Percentiles rank a stretch among this genome's conserved stretches.
Conservation (phyloP, 2,113 vertebrate species). For the Gorsachius goisagi region DNA sequence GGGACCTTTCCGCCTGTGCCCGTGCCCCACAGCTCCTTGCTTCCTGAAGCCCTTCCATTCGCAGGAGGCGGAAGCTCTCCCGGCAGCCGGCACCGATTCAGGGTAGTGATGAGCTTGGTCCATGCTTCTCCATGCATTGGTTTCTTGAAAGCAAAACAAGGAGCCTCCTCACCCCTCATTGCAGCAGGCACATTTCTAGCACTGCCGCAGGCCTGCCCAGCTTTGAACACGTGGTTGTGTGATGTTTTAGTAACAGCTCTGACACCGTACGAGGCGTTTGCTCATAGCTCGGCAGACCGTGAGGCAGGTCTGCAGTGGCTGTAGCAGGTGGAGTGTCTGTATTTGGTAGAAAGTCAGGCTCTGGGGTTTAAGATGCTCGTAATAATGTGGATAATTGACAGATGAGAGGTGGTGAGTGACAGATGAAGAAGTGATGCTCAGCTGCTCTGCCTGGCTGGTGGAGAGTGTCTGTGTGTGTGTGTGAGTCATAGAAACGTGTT, state of each 20-base stretch:
- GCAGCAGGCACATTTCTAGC: background rate
- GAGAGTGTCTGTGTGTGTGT: background rate
- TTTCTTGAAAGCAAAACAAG: background rate
- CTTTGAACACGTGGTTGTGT: background rate
- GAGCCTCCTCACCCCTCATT: too few species aligned
- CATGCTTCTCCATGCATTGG: fast-evolving
- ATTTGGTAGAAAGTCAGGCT: background rate
- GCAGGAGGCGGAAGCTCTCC: background rate
- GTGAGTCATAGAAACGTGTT: background rate
- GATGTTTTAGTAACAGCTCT: background rate
- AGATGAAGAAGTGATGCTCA: background rate
- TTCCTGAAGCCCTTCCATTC: background rate
- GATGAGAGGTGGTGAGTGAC: background rate
- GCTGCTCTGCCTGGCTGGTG: background rate
- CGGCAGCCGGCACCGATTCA: background rate
- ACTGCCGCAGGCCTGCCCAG: background rate
- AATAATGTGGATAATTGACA: background rate
- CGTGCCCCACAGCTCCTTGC: background rate
- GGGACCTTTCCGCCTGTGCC: background rate
- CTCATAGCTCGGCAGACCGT: fast-evolving
- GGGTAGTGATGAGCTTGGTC: background rate
- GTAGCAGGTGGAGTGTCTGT: background rate
- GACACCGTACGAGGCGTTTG: fast-evolving
- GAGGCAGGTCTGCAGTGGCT: background rate
- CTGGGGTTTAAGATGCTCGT: background rate